Conservation (phyloP, 1,140 invertebrate species). For the Semibalanus balanoides region DNA sequence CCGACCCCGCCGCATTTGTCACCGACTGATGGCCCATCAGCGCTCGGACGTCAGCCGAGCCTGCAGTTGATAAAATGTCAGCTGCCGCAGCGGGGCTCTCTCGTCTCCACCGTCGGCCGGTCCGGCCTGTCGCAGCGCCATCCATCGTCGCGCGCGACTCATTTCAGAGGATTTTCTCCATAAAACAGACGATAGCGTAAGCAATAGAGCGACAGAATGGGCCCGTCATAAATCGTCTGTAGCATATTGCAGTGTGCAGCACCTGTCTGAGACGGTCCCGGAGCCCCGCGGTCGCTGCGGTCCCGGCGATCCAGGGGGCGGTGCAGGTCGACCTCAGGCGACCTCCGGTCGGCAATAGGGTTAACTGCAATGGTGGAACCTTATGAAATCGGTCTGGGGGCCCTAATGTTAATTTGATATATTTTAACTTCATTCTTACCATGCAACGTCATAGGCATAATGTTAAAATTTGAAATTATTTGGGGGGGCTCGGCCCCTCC, state of each 20-base stretch:
- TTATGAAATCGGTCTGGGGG: too few species aligned
- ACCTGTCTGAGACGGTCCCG: neutral
- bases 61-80: neutral
- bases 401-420: too few species aligned
- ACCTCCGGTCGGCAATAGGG: too few species aligned
- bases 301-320: neutral
- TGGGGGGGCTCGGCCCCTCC: too few species aligned
- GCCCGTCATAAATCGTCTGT: neutral
- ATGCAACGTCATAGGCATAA: too few species aligned
- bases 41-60: neutral
- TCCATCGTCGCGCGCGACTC: neutral
- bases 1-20: neutral
- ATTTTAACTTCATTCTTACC: too few species aligned
- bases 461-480: too few species aligned
- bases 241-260: neutral
- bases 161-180: neutral
- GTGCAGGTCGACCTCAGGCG: too few species aligned
- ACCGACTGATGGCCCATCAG: neutral
- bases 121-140: neutral
- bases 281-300: too few species aligned
- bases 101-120: too few species aligned
- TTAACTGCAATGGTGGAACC: too few species aligned
- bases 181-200: slow-evolving; percentile 1
- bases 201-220: neutral
- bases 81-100: too few species aligned